phyloP scores from a whole-genome alignment of 1,140 invertebrate species.

The Neocloeon triangulifer region DNA sequence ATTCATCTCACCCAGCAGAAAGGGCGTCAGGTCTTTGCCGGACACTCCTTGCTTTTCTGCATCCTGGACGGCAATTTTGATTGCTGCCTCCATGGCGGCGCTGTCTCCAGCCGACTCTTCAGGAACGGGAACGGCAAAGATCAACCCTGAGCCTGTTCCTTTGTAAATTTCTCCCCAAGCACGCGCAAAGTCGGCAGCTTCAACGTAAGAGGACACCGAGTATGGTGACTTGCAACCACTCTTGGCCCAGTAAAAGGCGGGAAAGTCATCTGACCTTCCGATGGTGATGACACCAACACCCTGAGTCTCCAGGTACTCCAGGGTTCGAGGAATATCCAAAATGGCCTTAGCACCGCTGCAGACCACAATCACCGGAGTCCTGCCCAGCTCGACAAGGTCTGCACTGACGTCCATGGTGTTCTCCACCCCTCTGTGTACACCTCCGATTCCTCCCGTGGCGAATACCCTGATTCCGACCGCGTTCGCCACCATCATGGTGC shows the following conservation, averaged over 20 bases:
- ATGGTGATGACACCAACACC: slow-evolving; percentile 74
- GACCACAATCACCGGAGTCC: slow-evolving; percentile 69
- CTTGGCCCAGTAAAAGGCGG: slow-evolving; percentile 68
- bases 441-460: slow-evolving; percentile 80
- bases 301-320: slow-evolving; percentile 78
- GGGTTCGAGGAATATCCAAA: slow-evolving; percentile 77
- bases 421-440: slow-evolving; percentile 79
- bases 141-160: slow-evolving; percentile 49
- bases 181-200: slow-evolving; percentile 48
- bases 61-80: slow-evolving; percentile 42
- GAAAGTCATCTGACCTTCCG: slow-evolving; percentile 39
- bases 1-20: slow-evolving; percentile 55
- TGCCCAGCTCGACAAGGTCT: slow-evolving; percentile 75
- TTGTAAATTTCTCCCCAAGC: slow-evolving; percentile 28
- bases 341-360: slow-evolving; percentile 96
- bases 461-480: slow-evolving; percentile 71
- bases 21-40: slow-evolving; percentile 86
- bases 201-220: slow-evolving; percentile 26
- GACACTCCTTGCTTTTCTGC: slow-evolving; percentile 32
- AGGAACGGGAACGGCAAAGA: slow-evolving; percentile 84
- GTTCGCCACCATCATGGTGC: slow-evolving; percentile 70
- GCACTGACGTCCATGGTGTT: slow-evolving; percentile 80
- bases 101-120: slow-evolving; percentile 30
- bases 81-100: slow-evolving; percentile 40
- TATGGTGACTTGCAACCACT: slow-evolving; percentile 49